phyloP scores from a whole-genome alignment of 2,888 invertebrate species.

The Drepana falcataria region DNA sequence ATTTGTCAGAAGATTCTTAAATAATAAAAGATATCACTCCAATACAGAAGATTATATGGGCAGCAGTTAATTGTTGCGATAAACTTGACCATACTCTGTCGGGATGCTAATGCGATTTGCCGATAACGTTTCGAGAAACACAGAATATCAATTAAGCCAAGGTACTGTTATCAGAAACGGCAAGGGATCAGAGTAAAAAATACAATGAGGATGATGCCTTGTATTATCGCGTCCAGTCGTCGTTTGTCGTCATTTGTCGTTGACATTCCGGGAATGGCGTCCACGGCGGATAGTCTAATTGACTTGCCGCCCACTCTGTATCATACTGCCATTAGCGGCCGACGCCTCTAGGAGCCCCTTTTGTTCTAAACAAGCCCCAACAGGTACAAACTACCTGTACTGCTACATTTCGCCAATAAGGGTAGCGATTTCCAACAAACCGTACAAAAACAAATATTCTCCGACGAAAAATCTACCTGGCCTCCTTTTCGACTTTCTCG shows the following conservation, averaged over 20 bases:
- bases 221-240: constrained; percentile 57
- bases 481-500: constrained; percentile 35
- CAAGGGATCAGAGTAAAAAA: constrained; percentile 45
- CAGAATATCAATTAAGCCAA: constrained; percentile 72
- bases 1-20: background rate
- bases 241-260: constrained; percentile 54
- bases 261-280: constrained; percentile 74
- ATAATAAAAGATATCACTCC: constrained; percentile 31
- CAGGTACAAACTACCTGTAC: constrained; percentile 69
- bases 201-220: constrained; percentile 50
- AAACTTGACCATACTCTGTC: constrained; percentile 44
- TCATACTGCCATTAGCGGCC: constrained; percentile 65
- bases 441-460: constrained; percentile 12
- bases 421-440: constrained; percentile 33
- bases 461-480: constrained; percentile 48
- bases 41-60: constrained; percentile 37
- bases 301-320: constrained; percentile 74
- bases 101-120: constrained; percentile 56
- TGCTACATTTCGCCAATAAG: constrained; percentile 45
- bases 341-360: constrained; percentile 67
- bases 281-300: constrained; percentile 76
- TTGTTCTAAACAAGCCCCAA: constrained; percentile 60
- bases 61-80: constrained; percentile 51
- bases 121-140: constrained; percentile 64
- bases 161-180: constrained; percentile 64